Base-by-base conservation (phyloP, 2,797 vertebrate genomes). In the Phoebastria nigripes region DNA sequence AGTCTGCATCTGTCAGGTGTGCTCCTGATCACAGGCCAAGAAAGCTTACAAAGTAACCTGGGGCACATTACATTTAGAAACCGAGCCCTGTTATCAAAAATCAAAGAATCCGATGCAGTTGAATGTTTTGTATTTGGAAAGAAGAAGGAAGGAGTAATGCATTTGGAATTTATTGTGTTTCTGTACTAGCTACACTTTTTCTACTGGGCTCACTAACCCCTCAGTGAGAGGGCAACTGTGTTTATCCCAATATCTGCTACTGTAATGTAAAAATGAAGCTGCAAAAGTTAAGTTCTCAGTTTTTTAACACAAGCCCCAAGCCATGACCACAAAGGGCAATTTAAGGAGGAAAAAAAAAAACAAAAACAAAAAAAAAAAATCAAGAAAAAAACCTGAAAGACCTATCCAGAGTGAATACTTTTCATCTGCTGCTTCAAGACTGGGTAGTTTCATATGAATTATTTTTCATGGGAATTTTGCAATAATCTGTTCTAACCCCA, bases 1-100 rank as follows among this genome's bases (percentile, higher is more conserved):
- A 96, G 97, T 91, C 93, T 74, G 94, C 98, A 98, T 98, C 97
- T 98, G 98, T 98, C 98, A 98, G 98, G 98, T 98, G 98, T 97
- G 97, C 94, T 93, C 90, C 97, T 98, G 98, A 97, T 95, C 94
- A 95, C 58, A 47, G 89, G 97, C 97, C 98, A 98, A 97, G 94
- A 95, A 93, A 97, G 96, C 90, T 97, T 93, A 83, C 74, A 6
- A 92, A 97, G 93, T 97, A 97, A 98, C 97, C 97, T 93, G 97
- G 94, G 97, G 98, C 97, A 96, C 89, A 94, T 97, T 90, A 67
- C 97, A 66, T 97, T 97, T 96, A 96, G 95, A 97, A 98, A 95
- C 94, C 8, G 14, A 97, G 91, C 93, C 93, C 89, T 97, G 92
- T 95, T 97, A 96, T 97, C 95, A 97, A 97, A 97, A 98, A 97